phyloP scores from a whole-genome alignment of 2,888 invertebrate genomes.

The Heliconius hortense region DNA sequence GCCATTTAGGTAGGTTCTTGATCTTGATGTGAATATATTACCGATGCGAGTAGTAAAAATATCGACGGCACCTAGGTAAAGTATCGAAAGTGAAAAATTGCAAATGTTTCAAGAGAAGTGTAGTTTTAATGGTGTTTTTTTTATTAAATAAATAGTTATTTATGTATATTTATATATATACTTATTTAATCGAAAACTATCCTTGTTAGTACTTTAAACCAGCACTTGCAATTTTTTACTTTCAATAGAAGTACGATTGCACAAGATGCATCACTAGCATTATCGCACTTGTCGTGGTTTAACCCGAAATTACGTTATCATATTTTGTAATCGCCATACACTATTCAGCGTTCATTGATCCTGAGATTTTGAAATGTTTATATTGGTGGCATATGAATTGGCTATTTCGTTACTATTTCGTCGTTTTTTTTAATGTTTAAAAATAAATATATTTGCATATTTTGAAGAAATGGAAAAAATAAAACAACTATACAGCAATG shows the following conservation, averaged over 20 bases:
- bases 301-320: conserved; percentile 37
- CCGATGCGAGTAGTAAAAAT: conserved; percentile 8
- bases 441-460: not conserved
- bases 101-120: too few species aligned
- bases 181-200: too few species aligned
- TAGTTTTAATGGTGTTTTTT: too few species aligned
- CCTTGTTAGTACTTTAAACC: not conserved
- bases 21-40: conserved; percentile 57
- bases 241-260: conserved; percentile 13
- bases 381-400: conserved; percentile 26
- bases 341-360: conserved; percentile 39
- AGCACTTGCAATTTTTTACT: not conserved
- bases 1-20: conserved; percentile 55
- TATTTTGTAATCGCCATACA: conserved; percentile 35
- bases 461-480: not conserved
- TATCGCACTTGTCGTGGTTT: conserved; percentile 33
- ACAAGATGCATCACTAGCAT: conserved; percentile 30
- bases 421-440: not conserved
- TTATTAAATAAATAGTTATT: too few species aligned
- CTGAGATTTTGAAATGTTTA: conserved; percentile 33
- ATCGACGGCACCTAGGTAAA: too few species aligned
- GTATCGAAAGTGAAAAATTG: too few species aligned
- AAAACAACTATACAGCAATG: not conserved
- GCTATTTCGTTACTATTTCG: not conserved
- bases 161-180: too few species aligned